Base-by-base conservation (phyloP, 2,888 invertebrate genomes). In the Hartigia nigra region DNA sequence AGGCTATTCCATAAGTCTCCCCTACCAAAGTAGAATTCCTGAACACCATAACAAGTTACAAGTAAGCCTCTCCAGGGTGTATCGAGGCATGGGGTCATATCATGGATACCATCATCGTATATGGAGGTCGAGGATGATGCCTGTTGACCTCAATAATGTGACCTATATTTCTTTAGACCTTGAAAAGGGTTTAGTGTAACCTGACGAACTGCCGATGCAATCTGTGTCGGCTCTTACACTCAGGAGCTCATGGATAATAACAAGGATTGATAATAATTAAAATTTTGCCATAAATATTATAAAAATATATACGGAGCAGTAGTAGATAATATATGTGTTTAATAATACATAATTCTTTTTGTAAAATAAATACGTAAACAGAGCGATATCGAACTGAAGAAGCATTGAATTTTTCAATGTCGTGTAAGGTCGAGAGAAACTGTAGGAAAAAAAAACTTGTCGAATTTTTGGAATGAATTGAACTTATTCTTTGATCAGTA, bases 141-240 rank as follows among this genome's bases (percentile, higher is more conserved):
- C 77, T 78, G 79, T 77, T 84, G 84, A 82, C 83, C 84, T 77
- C 80, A 82, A 84, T 84, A 83, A 37, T 78, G 39, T 83, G 84
- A 83, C 84, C 84, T 31, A 81, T 82, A 84, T 84, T 82, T 78
- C 32, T 1, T 31, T 12, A 31, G 23, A 23, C 55, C 55, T 55
- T 55, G 55, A 55, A 55, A 23, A 23, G 23, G 55, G 55, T 23
- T 23, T 35, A 35, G 35, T 35, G 35, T 35, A 35, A 55, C 23
- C 23, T 2, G 37, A 37, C 23, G 23, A 23, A 55, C 23, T 55
- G 9, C 55, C 55, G 9, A 23, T 55, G 2, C 9, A 55, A 55
- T 55, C 55, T 55, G 9, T 23, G 2, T 4, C 55, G 55, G 55
- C 55, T 55, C 55, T 55, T 23, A 23, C 2, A 55, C 14, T 55